These are phyloP conservation scores for Fringilla coelebs DNA, from an alignment of 2,797 vertebrate genomes.

Conservation along the genomic window DNA sequence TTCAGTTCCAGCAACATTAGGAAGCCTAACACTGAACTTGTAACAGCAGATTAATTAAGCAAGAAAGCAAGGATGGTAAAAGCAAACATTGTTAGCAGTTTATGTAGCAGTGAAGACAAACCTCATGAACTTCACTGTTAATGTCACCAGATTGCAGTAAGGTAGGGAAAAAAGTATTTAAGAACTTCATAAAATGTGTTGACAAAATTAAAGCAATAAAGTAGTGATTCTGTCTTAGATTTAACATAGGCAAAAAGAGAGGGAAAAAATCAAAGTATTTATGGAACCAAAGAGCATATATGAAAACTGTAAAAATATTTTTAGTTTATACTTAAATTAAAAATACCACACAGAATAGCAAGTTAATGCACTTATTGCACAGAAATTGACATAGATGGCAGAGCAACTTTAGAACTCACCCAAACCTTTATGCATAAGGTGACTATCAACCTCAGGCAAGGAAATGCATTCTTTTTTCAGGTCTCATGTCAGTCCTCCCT, in stretches of 20 bases:
- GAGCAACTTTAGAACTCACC: not conserved
- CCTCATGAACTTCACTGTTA: not conserved
- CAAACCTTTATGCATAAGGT: not conserved
- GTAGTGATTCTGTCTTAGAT: not conserved
- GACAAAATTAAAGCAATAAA: not conserved
- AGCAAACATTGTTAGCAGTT: not conserved
- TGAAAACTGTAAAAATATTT: not conserved
- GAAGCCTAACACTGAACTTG: not conserved
- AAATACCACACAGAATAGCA: not conserved
- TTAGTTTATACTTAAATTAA: not conserved
- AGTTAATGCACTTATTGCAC: not conserved
- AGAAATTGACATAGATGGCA: not conserved
- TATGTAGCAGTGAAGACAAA: not conserved
- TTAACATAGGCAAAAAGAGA: not conserved
- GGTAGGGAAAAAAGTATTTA: not conserved
- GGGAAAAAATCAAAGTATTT: not conserved
- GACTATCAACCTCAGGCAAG: not conserved
- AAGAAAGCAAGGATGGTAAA: not conserved
- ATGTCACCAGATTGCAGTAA: not conserved
- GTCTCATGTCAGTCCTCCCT: not conserved
- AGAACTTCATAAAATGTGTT: not conserved
- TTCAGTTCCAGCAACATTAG: not conserved
- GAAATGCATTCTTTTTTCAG: not conserved
- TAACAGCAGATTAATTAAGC: not conserved
- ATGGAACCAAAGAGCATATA: not conserved